Evolutionary conservation across 2,797 vertebrate genomes (phyloP).

Genomic region (Pelobates cultripes): DNA sequence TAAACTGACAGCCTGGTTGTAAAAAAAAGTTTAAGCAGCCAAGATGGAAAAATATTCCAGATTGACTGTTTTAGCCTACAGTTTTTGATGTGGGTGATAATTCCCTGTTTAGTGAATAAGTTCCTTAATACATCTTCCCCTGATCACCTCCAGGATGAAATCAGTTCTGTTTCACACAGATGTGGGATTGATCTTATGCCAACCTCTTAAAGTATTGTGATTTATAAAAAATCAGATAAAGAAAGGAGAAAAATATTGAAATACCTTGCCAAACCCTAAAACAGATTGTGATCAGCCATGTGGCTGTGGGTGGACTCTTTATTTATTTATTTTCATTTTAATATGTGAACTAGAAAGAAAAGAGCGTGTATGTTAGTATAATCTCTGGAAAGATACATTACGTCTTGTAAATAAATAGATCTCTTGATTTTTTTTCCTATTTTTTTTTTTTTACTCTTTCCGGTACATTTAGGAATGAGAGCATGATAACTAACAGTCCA

Average conservation of each 20-base stretch:
- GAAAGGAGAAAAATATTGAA: constrained; percentile 54
- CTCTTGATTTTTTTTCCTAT: neutral
- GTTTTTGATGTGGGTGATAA: too few species aligned
- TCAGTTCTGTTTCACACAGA: constrained; percentile 64
- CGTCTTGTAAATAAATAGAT: neutral
- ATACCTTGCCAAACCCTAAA: constrained; percentile 57
- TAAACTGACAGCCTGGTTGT: too few species aligned
- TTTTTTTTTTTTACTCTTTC: neutral
- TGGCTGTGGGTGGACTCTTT: constrained; percentile 30
- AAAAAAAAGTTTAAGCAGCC: too few species aligned
- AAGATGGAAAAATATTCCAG: too few species aligned
- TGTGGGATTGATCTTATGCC: constrained; percentile 70
- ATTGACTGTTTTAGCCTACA: too few species aligned
- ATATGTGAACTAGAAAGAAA: constrained; percentile 31
- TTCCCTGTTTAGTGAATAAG: too few species aligned
- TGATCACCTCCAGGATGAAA: constrained; percentile 21
- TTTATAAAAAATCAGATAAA: constrained; percentile 62
- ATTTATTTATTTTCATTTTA: constrained; percentile 42
- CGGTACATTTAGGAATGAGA: too few species aligned
- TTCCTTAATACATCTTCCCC: too few species aligned
- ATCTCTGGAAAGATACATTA: neutral
- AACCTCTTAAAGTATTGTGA: constrained; percentile 67
- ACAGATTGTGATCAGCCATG: constrained; percentile 44
- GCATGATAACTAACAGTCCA: too few species aligned
- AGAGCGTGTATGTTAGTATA: constrained; percentile 8